Percentiles rank a stretch among this genome's conserved stretches.
Evolutionary conservation across 2,888 invertebrate species (phyloP).

Genomic region (Tetranychus truncatus): DNA sequence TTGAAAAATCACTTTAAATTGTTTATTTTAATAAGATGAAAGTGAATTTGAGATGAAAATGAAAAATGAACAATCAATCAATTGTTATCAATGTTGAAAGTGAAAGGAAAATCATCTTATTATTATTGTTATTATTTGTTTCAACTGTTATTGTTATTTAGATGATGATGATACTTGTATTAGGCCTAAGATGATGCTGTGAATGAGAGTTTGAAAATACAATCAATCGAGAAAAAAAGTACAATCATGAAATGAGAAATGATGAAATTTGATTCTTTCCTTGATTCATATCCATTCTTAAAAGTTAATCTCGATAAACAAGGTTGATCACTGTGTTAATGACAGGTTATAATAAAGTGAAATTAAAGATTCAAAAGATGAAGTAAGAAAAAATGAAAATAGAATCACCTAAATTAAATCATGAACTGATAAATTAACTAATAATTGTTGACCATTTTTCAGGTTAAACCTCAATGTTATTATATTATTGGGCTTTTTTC

Average conservation of each 20-base stretch:
- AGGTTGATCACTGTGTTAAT: not conserved
- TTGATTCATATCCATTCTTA: not conserved
- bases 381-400: not conserved
- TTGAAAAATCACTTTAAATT: slow-evolving; percentile 1
- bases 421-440: not conserved
- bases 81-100: not conserved
- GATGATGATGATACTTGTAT: too few relatives aligned
- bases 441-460: not conserved
- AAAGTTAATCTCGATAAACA: not conserved
- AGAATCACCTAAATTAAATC: not conserved
- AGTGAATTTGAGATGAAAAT: too few relatives aligned
- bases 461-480: too few relatives aligned
- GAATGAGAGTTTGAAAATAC: too few relatives aligned
- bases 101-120: not conserved
- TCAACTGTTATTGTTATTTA: too few relatives aligned
- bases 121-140: too few relatives aligned
- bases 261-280: not conserved
- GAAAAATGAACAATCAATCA: not conserved
- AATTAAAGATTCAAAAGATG: not conserved
- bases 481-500: too few relatives aligned
- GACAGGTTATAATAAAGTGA: not conserved
- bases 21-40: not conserved
- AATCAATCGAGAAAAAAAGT: too few relatives aligned
- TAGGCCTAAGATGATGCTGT: too few relatives aligned
- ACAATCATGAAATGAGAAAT: not conserved